A percentile compares a stretch with the other conserved stretches of the same genome.
These are phyloP conservation scores for Disparrhopalites patrizii DNA, from an alignment of 2,888 invertebrate genomes.

Conservation along the genomic window DNA sequence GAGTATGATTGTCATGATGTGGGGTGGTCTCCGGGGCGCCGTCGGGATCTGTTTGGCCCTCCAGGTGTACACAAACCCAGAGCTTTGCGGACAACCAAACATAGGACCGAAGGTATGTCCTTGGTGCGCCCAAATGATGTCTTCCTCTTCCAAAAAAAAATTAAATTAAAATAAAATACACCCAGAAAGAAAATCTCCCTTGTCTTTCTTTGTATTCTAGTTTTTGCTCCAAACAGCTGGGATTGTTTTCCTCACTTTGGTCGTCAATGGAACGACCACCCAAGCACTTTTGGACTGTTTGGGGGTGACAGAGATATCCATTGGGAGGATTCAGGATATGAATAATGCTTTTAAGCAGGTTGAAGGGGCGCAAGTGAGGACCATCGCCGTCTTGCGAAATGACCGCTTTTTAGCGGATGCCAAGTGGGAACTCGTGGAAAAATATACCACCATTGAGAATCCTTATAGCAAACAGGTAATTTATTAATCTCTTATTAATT, in stretches of 20 bases:
- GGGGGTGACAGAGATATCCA: slow-evolving; percentile 56
- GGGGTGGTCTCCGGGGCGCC: slow-evolving; percentile 63
- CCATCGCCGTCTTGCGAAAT: slow-evolving; percentile 60
- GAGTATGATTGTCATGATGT: slow-evolving; percentile 59
- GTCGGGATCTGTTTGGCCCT: slow-evolving; percentile 60
- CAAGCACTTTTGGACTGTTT: slow-evolving; percentile 56
- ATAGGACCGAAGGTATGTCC: slow-evolving; percentile 45
- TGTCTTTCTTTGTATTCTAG: slow-evolving; percentile 50
- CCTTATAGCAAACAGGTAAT: background rate
- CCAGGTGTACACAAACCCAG: slow-evolving; percentile 56
- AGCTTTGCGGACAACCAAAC: slow-evolving; percentile 45
- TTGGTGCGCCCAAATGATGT: background rate
- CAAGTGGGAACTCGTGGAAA: slow-evolving; percentile 61
- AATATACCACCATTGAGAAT: slow-evolving; percentile 53
- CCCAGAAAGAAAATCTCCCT: no score
- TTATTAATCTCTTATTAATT: no score
- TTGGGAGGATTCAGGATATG: slow-evolving; percentile 59
- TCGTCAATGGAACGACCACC: slow-evolving; percentile 61
- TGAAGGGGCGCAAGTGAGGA: slow-evolving; percentile 55
- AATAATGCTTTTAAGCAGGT: slow-evolving; percentile 58
- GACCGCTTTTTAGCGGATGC: slow-evolving; percentile 64
- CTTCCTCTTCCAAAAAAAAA: background rate
- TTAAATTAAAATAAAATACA: no score
- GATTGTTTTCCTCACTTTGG: slow-evolving; percentile 58
- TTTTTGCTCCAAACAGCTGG: slow-evolving; percentile 60